Evolutionary conservation across 2,113 vertebrate species (phyloP).

Genomic region (Mesitornis unicolor): DNA sequence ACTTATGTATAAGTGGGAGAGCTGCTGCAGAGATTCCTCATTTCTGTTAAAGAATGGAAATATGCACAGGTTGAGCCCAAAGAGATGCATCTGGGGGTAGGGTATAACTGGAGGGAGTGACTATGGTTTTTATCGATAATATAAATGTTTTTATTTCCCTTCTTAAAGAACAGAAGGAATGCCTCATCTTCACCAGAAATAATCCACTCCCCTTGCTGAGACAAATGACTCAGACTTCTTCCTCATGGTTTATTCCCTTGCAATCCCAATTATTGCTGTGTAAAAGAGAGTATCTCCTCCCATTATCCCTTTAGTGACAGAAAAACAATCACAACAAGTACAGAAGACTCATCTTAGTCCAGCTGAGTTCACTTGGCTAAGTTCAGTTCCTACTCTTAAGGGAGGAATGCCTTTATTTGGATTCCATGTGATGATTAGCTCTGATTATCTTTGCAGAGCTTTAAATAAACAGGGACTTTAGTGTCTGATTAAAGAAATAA

Average conservation of each 20-base stretch:
- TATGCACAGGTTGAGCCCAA: background rate
- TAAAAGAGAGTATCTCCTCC: conserved; percentile 63
- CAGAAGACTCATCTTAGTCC: background rate
- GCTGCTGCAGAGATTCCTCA: background rate
- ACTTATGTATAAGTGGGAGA: background rate
- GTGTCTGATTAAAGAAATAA: conserved; percentile 46
- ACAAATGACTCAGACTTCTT: conserved; percentile 25
- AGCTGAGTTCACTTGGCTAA: conserved; percentile 37
- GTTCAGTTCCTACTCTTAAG: conserved; percentile 18
- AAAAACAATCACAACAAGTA: background rate
- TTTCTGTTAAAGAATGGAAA: background rate
- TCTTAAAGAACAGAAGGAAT: background rate
- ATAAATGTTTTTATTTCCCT: background rate
- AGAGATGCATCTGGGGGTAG: background rate
- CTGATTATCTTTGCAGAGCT: conserved; percentile 31
- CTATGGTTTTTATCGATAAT: background rate
- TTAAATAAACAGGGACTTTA: conserved; percentile 51
- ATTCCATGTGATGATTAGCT: conserved; percentile 42
- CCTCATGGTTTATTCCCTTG: conserved; percentile 48
- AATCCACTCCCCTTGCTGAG: conserved; percentile 26
- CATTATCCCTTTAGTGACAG: conserved; percentile 35
- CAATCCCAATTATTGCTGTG: conserved; percentile 61
- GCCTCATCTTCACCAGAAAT: conserved; percentile 35
- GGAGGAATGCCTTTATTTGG: conserved; percentile 51
- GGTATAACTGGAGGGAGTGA: background rate